Conservation (phyloP, 2,888 invertebrate genomes). For the Odontothrips loti region DNA sequence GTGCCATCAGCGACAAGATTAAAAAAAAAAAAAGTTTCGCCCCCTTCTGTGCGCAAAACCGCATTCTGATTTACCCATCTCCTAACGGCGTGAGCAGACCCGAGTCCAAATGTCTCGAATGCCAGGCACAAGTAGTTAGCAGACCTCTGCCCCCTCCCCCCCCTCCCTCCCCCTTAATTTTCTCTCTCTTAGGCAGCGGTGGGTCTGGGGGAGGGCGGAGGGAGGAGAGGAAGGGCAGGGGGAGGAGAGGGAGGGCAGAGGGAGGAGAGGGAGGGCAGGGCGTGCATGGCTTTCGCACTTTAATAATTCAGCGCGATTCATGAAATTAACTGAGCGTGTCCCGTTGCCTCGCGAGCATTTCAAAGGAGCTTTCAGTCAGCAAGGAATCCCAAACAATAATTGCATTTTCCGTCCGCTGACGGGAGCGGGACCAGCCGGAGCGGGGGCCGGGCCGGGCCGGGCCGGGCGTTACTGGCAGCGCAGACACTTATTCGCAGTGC, state of each 20-base stretch:
- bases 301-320: conserved; percentile 17
- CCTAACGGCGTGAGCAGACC: too few species aligned
- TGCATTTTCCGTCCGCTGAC: not conserved
- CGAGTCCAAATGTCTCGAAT: too few species aligned
- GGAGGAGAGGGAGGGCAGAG: too few species aligned
- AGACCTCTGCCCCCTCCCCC: too few species aligned
- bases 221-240: not conserved
- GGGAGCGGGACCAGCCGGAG: not conserved
- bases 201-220: too few species aligned
- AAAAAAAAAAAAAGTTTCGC: too few species aligned
- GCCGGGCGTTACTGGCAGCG: not conserved
- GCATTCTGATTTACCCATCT: too few species aligned
- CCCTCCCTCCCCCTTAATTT: too few species aligned
- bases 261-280: not conserved
- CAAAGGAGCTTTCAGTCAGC: not conserved
- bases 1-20: too few species aligned
- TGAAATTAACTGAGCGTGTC: not conserved
- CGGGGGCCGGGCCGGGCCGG: not conserved
- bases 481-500: not conserved
- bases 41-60: too few species aligned
- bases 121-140: too few species aligned
- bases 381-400: conserved; percentile 12
- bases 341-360: not conserved
- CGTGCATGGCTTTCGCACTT: not conserved
- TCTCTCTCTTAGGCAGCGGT: too few species aligned